Evolutionary conservation across 1,140 invertebrate species (phyloP).

Genomic region (Heliconius hewitsoni): DNA sequence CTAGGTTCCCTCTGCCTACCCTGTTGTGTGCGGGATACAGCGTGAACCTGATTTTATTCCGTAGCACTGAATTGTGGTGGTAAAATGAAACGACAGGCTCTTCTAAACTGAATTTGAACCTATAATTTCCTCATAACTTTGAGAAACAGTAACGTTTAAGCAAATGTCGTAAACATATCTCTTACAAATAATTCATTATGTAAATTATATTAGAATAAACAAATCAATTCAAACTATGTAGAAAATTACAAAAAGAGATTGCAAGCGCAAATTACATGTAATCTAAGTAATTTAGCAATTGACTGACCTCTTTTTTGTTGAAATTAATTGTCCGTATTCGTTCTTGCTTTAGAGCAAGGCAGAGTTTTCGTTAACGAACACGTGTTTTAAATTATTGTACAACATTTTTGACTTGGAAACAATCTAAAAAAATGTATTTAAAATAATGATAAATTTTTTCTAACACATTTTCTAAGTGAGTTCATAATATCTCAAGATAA

Average conservation of each 20-base stretch:
- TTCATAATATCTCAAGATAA: slow-evolving; percentile 36
- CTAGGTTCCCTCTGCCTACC: too few relatives aligned
- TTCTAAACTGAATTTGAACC: too few relatives aligned
- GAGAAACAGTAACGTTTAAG: too few relatives aligned
- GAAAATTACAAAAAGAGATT: slow-evolving; percentile 34
- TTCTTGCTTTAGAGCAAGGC: slow-evolving; percentile 23
- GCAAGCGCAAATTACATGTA: slow-evolving; percentile 30
- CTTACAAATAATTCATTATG: neutral
- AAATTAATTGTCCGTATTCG: slow-evolving; percentile 38
- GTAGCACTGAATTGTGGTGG: too few relatives aligned
- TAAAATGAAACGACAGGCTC: too few relatives aligned
- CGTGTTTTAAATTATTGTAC: slow-evolving; percentile 25
- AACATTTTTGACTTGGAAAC: neutral
- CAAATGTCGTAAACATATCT: neutral
- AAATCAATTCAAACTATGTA: neutral
- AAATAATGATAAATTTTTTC: neutral
- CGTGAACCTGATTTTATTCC: too few relatives aligned
- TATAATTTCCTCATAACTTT: too few relatives aligned
- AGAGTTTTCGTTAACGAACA: slow-evolving; percentile 27
- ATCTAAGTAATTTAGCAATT: slow-evolving; percentile 35
- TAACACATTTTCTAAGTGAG: slow-evolving; percentile 14
- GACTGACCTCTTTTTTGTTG: slow-evolving; percentile 34
- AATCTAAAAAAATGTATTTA: neutral
- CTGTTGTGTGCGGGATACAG: too few relatives aligned
- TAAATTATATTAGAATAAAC: neutral